These are phyloP conservation scores for Menidia beryllina DNA, from an alignment of 2,113 vertebrate species.

Conservation along the genomic window DNA sequence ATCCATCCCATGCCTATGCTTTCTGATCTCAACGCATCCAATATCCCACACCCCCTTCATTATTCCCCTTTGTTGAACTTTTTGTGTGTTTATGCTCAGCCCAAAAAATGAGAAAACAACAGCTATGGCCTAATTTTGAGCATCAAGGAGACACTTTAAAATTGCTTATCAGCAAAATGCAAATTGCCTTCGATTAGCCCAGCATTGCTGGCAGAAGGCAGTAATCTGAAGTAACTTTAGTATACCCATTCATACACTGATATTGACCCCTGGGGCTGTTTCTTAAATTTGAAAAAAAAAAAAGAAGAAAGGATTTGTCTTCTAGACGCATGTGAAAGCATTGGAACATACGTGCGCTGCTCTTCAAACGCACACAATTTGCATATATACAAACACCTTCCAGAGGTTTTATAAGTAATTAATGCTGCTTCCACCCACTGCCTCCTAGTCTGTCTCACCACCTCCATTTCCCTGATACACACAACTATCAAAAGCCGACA, in stretches of 20 bases:
- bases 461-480: constrained; percentile 2
- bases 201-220: constrained; percentile 56
- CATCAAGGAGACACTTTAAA: constrained; percentile 62
- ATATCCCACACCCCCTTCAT: constrained; percentile 2
- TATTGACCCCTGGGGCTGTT: constrained; percentile 55
- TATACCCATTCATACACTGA: constrained; percentile 39
- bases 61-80: constrained; percentile 33
- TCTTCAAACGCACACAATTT: constrained; percentile 41
- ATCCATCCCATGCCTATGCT: not conserved
- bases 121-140: constrained; percentile 16
- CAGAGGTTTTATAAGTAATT: constrained; percentile 51
- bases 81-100: constrained; percentile 37
- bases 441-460: constrained; percentile 29
- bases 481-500: constrained; percentile 42
- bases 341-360: not conserved
- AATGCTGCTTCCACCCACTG: constrained; percentile 45
- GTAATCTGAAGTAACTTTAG: constrained; percentile 66
- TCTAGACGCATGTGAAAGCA: constrained; percentile 21
- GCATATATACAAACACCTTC: constrained; percentile 38
- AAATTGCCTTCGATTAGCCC: constrained; percentile 73
- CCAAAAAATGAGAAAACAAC: not conserved
- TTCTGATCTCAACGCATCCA: constrained; percentile 3
- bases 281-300: too few relatives aligned
- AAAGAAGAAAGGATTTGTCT: constrained; percentile 64
- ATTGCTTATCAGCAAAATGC: constrained; percentile 73